Conservation (phyloP, 2,113 vertebrate genomes). For the Ceyx margarethae region DNA sequence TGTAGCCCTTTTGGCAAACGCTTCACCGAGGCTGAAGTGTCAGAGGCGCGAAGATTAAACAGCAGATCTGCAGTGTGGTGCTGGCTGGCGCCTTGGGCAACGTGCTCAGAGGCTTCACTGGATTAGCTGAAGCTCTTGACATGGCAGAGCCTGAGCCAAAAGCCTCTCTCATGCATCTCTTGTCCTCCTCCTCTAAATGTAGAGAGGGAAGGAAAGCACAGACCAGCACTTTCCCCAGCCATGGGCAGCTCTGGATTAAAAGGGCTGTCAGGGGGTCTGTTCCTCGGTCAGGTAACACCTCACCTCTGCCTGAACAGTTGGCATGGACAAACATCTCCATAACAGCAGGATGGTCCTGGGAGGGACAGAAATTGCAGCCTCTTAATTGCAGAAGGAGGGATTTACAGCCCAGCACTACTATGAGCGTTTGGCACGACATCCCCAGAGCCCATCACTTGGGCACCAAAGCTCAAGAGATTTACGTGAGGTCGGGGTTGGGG, state of each 20-base stretch:
- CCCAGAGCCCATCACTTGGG: background rate
- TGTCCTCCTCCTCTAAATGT: background rate
- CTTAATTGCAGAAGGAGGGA: background rate
- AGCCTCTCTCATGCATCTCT: background rate
- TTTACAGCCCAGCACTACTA: background rate
- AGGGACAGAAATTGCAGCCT: background rate
- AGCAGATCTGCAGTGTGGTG: background rate
- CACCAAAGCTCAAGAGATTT: background rate
- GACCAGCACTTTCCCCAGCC: background rate
- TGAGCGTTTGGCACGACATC: background rate
- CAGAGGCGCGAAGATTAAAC: background rate
- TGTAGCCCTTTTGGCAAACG: fast-evolving
- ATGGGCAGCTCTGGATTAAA: fast-evolving
- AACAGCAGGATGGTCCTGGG: fast-evolving
- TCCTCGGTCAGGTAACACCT: background rate
- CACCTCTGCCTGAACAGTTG: fast-evolving
- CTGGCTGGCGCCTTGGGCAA: background rate
- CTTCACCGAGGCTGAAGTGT: fast-evolving
- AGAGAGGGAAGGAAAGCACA: background rate
- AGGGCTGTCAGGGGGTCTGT: fast-evolving
- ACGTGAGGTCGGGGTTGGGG: background rate
- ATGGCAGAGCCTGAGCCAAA: background rate
- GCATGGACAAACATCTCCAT: background rate
- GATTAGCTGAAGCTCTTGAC: background rate
- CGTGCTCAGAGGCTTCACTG: background rate